Evolutionary conservation across 2,888 invertebrate species (phyloP).

Genomic region (Miltochrista miniata): DNA sequence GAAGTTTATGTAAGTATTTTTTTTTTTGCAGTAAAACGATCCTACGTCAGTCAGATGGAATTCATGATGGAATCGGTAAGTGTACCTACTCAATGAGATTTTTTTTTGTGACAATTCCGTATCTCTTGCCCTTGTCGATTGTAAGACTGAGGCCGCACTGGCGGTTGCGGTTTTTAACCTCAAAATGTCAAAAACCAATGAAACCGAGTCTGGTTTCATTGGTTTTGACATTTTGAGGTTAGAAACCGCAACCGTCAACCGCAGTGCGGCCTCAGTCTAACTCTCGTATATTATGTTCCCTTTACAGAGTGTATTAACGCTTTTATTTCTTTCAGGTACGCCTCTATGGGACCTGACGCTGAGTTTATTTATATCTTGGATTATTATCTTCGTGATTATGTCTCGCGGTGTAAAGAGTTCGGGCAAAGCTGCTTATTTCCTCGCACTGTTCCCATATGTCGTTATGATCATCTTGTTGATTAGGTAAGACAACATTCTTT

Average conservation of each 20-base stretch:
- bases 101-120: too few species aligned
- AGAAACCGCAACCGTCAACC: too few species aligned
- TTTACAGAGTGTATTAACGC: too few species aligned
- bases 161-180: too few species aligned
- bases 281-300: too few species aligned
- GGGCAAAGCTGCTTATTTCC: conserved; percentile 93
- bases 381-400: conserved; percentile 87
- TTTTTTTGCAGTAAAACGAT: conserved; percentile 48
- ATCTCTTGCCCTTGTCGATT: too few species aligned
- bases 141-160: too few species aligned
- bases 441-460: conserved; percentile 93
- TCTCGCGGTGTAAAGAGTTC: conserved; percentile 90
- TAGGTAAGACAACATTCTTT: conserved; percentile 50
- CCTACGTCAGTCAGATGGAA: conserved; percentile 54
- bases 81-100: background rate
- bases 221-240: too few species aligned
- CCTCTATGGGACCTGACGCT: conserved; percentile 88
- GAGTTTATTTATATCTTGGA: conserved; percentile 87
- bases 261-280: too few species aligned
- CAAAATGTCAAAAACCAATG: too few species aligned
- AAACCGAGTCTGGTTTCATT: too few species aligned
- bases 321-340: conserved; percentile 53
- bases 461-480: conserved; percentile 89
- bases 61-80: conserved; percentile 61
- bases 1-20: too few species aligned